Evolutionary conservation across 2,113 vertebrate species (phyloP), one percentile per base, ranked within the genome.

Genomic region (Centropus unirufus): DNA sequence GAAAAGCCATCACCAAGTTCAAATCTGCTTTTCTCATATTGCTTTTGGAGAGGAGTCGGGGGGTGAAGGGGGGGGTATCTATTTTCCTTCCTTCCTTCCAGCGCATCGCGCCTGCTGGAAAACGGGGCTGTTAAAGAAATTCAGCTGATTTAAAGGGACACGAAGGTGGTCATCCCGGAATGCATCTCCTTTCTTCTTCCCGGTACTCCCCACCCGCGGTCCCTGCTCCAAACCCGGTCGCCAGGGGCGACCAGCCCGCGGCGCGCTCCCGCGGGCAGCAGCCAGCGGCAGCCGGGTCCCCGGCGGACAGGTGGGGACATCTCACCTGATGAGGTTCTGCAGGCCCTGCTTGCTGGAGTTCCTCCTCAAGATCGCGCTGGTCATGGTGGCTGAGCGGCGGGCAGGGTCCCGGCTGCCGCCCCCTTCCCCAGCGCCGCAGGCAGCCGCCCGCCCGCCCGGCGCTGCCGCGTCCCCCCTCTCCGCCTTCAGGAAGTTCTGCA

Each of bases 291-390:
- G 63, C 92, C 9, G 47, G 69, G 15, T 14, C 5, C 14, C 49
- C 78, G 77, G 14, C 46, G 57, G 91, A 91, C 87, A 92, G 66
- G 95, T 93, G 76, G 84, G 79, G 44, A 44, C 44, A 54, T 89
- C 98, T 98, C 97, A 99, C 99, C 98, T 98, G 87, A 98, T 97
- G 90, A 99, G 98, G 94, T 98, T 98, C 95, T 99, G 98, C 94
- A 98, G 96, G 87, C 98, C 98, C 97, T 98, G 97, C 59, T 96
- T 98, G 97, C 98, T 98, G 91, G 98, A 98, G 78, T 96, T 98
- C 95, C 98, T 98, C 91, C 98, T 98, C 39, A 97, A 97, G 90
- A 98, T 94, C 73, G 97, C 97, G 19, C 97, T 97, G 91, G 36
- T 96, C 97, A 96, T 97, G 70, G 95, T 96, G 95, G 89, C 21